These are phyloP conservation scores for Muntiacus muntjak DNA, from an alignment of 2,113 vertebrate genomes.

Conservation along the genomic window DNA sequence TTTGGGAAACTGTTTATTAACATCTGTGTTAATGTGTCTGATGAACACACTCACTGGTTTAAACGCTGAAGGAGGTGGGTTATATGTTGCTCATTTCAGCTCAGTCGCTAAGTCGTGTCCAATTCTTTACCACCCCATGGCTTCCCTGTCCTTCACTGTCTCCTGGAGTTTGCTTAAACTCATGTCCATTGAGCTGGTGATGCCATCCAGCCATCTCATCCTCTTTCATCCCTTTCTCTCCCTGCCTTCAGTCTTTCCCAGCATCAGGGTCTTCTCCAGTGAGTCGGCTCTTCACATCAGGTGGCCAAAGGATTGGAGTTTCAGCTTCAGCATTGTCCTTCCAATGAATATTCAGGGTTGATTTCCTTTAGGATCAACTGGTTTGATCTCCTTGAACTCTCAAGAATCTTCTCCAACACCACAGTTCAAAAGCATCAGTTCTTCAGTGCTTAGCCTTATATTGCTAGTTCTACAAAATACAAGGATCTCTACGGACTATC, in stretches of 20 bases:
- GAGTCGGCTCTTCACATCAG: not conserved
- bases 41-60: not conserved
- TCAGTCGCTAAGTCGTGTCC: accelerated
- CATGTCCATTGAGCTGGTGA: not conserved
- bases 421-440: not conserved
- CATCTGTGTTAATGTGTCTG: not conserved
- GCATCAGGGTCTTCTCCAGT: not conserved
- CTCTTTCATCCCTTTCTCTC: not conserved
- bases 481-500: not conserved
- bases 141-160: not conserved
- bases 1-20: not conserved
- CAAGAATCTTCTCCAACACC: not conserved
- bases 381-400: not conserved
- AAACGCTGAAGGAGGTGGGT: not conserved
- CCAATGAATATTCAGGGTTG: not conserved
- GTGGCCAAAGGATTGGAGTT: not conserved
- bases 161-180: not conserved
- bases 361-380: not conserved
- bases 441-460: not conserved
- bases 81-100: not conserved
- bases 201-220: not conserved
- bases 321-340: not conserved
- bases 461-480: not conserved
- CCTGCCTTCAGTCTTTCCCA: not conserved
- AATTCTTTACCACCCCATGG: not conserved